Base-by-base conservation (phyloP, 2,797 vertebrate genomes). In the Zalophus californianus region DNA sequence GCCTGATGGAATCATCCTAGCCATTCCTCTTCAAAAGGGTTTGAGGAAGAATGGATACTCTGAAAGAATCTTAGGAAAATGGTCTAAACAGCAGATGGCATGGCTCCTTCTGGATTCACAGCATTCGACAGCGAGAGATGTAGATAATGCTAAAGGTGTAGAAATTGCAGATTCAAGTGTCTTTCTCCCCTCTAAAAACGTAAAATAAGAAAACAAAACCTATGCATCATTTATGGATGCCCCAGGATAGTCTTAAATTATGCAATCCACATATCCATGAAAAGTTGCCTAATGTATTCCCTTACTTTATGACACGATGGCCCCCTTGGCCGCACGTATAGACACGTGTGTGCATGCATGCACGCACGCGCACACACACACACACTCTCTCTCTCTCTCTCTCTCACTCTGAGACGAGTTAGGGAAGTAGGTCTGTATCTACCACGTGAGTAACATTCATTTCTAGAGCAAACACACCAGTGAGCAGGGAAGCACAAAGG, bases 151-250 rank as follows among this genome's bases (percentile, higher is more conserved):
- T 85, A 95, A 96, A 90, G 90, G 88, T 80, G 41, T 66, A 90
- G 88, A 95, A 75, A 86, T 38, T 85, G 79, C 50, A 85, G 75
- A 96, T 96, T 75, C 89, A 73, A 98, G 88, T 96, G 90, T 98
- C 95, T 96, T 98, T 97, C 21, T 96, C 56, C 48, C 96, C 54
- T 98, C 96, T 94, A 92, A 97, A 98, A 98, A 98, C 85, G 88
- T 98, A 97, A 98, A 98, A 96, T 93, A 98, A 97, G 98, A 98
- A 98, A 98, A 98, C 97, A 98, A 99, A 98, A 98, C 97, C 93
- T 97, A 98, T 98, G 98, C 98, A 98, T 99, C 98, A 98, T 99
- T 99, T 98, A 98, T 97, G 96, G 97, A 94, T 98, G 98, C 98
- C 98, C 97, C 97, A 98, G 98, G 98, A 98, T 94, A 98, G 97